These are phyloP conservation scores for Lycodopsis pacificus DNA, from an alignment of 2,797 vertebrate species.

Conservation along the genomic window DNA sequence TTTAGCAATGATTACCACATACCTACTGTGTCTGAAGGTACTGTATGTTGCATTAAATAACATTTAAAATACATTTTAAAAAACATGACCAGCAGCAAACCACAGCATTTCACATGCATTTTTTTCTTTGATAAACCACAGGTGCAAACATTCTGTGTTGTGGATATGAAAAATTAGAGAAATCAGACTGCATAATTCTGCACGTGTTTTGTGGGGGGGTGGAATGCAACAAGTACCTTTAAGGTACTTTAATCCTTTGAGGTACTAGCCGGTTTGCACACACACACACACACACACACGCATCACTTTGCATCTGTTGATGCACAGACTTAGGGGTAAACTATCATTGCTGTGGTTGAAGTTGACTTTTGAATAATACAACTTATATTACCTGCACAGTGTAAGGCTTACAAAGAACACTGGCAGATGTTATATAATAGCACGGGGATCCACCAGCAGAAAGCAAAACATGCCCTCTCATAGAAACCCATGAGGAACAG, in stretches of 20 bases:
- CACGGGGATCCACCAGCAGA: neutral
- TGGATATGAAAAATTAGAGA: constrained; percentile 13
- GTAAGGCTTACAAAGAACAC: neutral
- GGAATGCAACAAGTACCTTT: neutral
- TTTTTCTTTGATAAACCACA: constrained; percentile 28
- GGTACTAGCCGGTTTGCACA: neutral
- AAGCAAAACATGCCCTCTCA: constrained; percentile 1
- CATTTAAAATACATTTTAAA: neutral
- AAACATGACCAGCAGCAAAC: constrained; percentile 8
- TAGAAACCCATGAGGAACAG: constrained; percentile 14
- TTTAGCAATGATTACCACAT: neutral
- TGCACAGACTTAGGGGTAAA: neutral
- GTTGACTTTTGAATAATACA: neutral
- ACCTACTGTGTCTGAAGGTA: neutral
- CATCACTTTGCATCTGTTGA: constrained; percentile 1
- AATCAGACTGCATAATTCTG: neutral
- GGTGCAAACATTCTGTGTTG: constrained; percentile 17
- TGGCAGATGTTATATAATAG: neutral
- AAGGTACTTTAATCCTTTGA: too few relatives aligned
- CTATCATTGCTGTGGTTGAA: constrained; percentile 1
- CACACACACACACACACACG: neutral
- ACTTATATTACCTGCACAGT: neutral
- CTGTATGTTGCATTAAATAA: neutral
- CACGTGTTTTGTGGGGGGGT: neutral
- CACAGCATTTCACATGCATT: constrained; percentile 1